Base-by-base conservation (phyloP, 2,113 vertebrate genomes). In the Aplodontia rufa region DNA sequence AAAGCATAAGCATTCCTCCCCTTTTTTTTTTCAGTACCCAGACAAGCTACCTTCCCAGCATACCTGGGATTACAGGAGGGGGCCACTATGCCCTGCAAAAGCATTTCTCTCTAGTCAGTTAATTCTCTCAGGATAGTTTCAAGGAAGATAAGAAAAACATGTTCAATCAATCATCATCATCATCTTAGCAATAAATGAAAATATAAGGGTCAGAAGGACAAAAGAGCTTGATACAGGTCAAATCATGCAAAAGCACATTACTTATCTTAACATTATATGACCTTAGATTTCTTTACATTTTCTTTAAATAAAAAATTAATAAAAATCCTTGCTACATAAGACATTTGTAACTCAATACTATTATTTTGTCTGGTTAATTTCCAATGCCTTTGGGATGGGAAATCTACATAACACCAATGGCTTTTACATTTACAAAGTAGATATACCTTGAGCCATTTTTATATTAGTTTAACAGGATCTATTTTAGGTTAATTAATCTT, bases 401-500 rank as follows among this genome's bases (percentile, higher is more conserved):
- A 88, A 10, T 79, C 89, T 68, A 84, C 8, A 76, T 47, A 94
- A 87, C 45, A 87, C 62, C 62, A 91, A 89, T 80, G 69, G 91
- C 35, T 94, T 95, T 93, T 71, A 78, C 42, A 82, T 91, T 89
- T 87, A 80, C n/a, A 75, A 75, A 53, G 11, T 79, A 87, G 55
- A 83, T 76, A 17, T 14, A 95, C 32, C n/a, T 66, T 74, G 30
- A 53, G 49, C 19, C 76, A 91, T 86, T 93, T 97, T 94, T 91
- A 87, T 49, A 94, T 40, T 95, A 71, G 90, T 47, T 95, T 94
- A 95, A 95, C 22, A 74, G 37, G 45, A 80, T 80, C 76, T 94
- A 87, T 92, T 95, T 94, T 92, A 93, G 71, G 66, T 75, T 95
- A 97, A 93, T 93, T 93, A 97, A 87, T 58, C 85, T 69, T 90